These are phyloP conservation scores for Cacoxenus indagator DNA, from an alignment of 2,888 invertebrate species.

Conservation along the genomic window DNA sequence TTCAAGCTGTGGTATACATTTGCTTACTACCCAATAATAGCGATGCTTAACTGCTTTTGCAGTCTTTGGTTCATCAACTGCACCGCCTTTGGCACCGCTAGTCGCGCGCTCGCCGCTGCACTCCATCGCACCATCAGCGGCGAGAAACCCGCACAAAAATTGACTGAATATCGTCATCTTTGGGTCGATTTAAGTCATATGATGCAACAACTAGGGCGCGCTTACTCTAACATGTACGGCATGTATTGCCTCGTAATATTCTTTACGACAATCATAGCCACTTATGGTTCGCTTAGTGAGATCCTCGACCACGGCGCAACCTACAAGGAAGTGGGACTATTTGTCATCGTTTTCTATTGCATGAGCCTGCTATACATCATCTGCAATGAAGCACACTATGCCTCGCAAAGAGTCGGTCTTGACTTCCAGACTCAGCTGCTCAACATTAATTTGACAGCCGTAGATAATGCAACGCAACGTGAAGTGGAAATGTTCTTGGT, in stretches of 20 bases:
- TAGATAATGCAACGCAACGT: conserved; percentile 77
- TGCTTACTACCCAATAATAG: conserved; percentile 81
- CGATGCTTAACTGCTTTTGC: conserved; percentile 81
- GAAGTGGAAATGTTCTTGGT: conserved; percentile 82
- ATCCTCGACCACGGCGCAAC: conserved; percentile 80
- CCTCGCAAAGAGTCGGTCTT: conserved; percentile 76
- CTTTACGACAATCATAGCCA: conserved; percentile 81
- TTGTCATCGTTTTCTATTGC: conserved; percentile 80
- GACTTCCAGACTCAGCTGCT: conserved; percentile 77
- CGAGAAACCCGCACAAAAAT: conserved; percentile 76
- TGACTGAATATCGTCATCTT: conserved; percentile 78
- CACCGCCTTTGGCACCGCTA: conserved; percentile 77
- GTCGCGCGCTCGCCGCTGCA: conserved; percentile 76
- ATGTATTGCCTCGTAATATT: conserved; percentile 82
- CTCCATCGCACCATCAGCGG: conserved; percentile 77
- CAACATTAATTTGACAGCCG: conserved; percentile 77
- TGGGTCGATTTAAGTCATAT: conserved; percentile 83
- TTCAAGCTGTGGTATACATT: conserved; percentile 81
- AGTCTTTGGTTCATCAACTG: conserved; percentile 80
- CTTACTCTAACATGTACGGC: conserved; percentile 83
- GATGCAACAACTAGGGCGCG: conserved; percentile 82
- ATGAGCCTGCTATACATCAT: conserved; percentile 80
- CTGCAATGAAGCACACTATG: conserved; percentile 81
- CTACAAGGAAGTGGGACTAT: conserved; percentile 80
- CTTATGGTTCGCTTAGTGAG: conserved; percentile 80